A percentile compares a stretch with the other conserved stretches of the same genome.
These are phyloP conservation scores for Biston betularia DNA, from an alignment of 2,888 invertebrate species.

Conservation along the genomic window DNA sequence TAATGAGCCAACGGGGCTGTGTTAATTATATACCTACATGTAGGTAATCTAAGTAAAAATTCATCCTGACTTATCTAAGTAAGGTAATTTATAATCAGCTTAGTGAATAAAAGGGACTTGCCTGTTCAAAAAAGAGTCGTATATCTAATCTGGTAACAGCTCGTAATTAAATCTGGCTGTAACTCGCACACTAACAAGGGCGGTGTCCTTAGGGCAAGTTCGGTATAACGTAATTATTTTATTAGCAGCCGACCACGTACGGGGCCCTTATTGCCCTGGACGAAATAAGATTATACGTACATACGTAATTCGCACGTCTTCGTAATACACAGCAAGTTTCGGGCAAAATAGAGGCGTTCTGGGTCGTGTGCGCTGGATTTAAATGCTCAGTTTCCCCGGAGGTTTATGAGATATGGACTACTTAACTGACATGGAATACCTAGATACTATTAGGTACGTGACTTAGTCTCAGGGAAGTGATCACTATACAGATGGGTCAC, in stretches of 20 bases:
- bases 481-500: no score
- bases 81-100: background rate
- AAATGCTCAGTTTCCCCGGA: constrained; percentile 13
- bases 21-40: no score
- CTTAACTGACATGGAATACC: background rate
- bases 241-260: constrained; percentile 55
- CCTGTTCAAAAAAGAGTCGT: background rate
- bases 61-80: background rate
- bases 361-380: constrained; percentile 17
- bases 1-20: no score
- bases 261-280: constrained; percentile 46
- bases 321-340: constrained; percentile 39
- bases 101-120: constrained; percentile 1
- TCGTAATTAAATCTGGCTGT: constrained; percentile 31
- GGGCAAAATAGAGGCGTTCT: constrained; percentile 23
- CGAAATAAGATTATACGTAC: constrained; percentile 48
- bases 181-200: constrained; percentile 45
- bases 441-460: background rate
- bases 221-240: constrained; percentile 63
- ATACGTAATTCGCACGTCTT: constrained; percentile 49
- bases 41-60: no score
- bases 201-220: constrained; percentile 37
- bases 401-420: constrained; percentile 8
- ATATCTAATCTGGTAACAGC: constrained; percentile 10
- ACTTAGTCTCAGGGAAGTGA: no score